A percentile compares a stretch with the other conserved stretches of the same genome.
phyloP scores from a whole-genome alignment of 2,797 vertebrate genomes.

The Chromobotia macracanthus region DNA sequence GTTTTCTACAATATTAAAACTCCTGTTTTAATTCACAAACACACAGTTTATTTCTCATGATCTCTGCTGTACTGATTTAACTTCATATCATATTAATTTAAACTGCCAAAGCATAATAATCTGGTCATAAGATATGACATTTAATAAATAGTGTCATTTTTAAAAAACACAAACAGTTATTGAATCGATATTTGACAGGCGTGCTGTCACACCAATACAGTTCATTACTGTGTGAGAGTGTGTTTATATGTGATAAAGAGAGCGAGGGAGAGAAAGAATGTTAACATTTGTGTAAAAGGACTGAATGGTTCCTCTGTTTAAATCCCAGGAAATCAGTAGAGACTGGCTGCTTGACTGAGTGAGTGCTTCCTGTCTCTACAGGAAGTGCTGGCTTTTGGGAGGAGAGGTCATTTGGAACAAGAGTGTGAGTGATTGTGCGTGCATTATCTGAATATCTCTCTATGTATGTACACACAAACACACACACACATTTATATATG shows the following conservation, averaged over 20 bases:
- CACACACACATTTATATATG: not conserved
- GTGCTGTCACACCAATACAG: slow-evolving; percentile 20
- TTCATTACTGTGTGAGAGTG: slow-evolving; percentile 34
- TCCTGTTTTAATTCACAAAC: not conserved
- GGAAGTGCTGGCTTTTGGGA: slow-evolving; percentile 78
- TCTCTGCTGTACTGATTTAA: not conserved
- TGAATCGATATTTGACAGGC: slow-evolving; percentile 11
- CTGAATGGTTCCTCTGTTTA: slow-evolving; percentile 73
- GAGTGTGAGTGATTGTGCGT: slow-evolving; percentile 12
- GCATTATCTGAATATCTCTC: slow-evolving; percentile 5
- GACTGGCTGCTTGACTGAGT: slow-evolving; percentile 65
- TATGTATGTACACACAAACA: not conserved
- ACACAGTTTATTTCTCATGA: not conserved
- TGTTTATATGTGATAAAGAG: slow-evolving; percentile 22
- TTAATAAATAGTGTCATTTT: slow-evolving; percentile 13
- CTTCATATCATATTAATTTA: slow-evolving; percentile 18
- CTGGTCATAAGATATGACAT: slow-evolving; percentile 6
- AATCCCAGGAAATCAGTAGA: slow-evolving; percentile 74
- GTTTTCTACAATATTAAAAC: no score
- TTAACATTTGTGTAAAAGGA: slow-evolving; percentile 71
- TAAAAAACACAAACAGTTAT: slow-evolving; percentile 1
- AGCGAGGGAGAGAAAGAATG: slow-evolving; percentile 42
- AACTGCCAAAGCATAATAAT: not conserved
- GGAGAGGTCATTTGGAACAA: slow-evolving; percentile 54
- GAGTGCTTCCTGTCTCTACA: slow-evolving; percentile 79